Evolutionary conservation across 2,113 vertebrate genomes (phyloP), one percentile per base, ranked within the genome.

Genomic region (Himantopus leucocephalus): DNA sequence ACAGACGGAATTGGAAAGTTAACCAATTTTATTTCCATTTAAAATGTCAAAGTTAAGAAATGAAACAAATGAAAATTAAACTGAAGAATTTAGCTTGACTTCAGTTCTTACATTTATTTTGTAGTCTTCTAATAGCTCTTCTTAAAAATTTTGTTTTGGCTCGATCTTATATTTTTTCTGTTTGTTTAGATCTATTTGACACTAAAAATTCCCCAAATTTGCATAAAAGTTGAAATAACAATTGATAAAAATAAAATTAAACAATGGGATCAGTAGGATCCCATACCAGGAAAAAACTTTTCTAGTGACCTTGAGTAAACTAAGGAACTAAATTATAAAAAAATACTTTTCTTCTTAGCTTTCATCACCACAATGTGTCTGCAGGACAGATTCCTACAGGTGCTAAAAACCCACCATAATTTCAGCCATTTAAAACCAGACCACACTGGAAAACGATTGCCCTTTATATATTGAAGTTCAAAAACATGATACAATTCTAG

Each of bases 381-480:
- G n/a, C 11, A 10, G 8, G 5, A 76, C 21, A 41, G 39, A 75
- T 37, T 15, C 15, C 7, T 55, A 34, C 9, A 74, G 6, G 24
- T 58, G 30, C 23, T 43, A 67, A 48, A 63, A 22, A 6, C 12
- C 6, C 23, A 29, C 30, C 22, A 8, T 10, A 52, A 45, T 37
- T 53, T 71, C 45, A 67, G 18, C 17, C 15, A 53, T 32, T 94
- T 74, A 43, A 81, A 70, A 37, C n/a, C 35, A 93, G 59, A 66
- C 5, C 16, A 64, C 29, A 24, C 20, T 10, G 3, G 77, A 67
- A 63, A 39, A 32, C 0, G 0, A 60, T 30, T 56, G 35, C 3
- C 27, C 0, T 0, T 47, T 21, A 27, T 1, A 63, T 12, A 14
- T 3, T 32, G 29, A 62, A 55, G 30, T 79, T 66, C 37, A 76